phyloP scores from a whole-genome alignment of 2,113 vertebrate genomes.

The Craseonycteris thonglongyai region DNA sequence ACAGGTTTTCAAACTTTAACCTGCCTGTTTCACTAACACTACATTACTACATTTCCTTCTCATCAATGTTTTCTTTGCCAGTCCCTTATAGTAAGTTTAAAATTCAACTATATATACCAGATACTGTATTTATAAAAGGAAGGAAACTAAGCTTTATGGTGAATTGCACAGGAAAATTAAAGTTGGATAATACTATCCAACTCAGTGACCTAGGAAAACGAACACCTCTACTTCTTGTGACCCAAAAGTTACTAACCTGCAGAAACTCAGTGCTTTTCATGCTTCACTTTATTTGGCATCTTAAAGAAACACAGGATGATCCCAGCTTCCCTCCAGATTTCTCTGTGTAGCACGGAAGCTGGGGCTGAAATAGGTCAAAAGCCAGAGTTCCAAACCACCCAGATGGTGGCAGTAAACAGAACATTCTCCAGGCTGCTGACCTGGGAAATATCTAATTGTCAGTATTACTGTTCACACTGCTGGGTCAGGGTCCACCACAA shows the following conservation, averaged over 20 bases:
- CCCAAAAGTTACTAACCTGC: not conserved
- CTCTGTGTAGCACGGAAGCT: not conserved
- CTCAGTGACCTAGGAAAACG: not conserved
- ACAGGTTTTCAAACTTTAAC: not conserved
- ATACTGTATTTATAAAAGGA: not conserved
- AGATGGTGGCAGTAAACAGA: not conserved
- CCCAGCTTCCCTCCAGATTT: not conserved
- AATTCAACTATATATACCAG: not conserved
- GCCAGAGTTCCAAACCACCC: not conserved
- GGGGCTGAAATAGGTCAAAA: not conserved
- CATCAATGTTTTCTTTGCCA: not conserved
- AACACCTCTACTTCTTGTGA: not conserved
- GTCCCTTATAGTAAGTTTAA: not conserved
- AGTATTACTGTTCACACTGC: not conserved
- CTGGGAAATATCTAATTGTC: not conserved
- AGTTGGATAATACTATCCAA: not conserved
- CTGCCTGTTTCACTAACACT: not conserved
- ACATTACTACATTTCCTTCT: not conserved
- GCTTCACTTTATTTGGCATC: not conserved
- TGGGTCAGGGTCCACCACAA: not conserved
- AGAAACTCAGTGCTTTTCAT: not conserved
- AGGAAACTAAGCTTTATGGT: slow-evolving; percentile 22
- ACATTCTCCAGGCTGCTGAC: not conserved
- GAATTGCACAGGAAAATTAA: slow-evolving; percentile 15
- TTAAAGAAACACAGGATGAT: not conserved